Evolutionary conservation across 2,797 vertebrate species (phyloP).

Genomic region (Pachyuromys duprasi): DNA sequence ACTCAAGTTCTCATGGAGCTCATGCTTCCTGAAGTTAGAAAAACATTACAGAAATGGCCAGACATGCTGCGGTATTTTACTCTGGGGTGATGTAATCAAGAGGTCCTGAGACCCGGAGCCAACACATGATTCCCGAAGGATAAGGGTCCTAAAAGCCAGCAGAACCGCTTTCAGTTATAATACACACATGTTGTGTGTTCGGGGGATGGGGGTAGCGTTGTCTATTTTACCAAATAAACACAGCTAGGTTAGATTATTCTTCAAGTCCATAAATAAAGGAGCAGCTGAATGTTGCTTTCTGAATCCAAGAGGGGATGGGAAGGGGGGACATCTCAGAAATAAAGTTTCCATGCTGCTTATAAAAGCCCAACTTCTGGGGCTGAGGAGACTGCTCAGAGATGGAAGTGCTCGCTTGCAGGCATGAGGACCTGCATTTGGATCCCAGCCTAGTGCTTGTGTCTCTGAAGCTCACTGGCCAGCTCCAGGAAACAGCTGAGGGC

Average conservation of each 20-base stretch:
- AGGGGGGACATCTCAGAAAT: background rate
- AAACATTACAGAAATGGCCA: background rate
- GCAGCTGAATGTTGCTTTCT: background rate
- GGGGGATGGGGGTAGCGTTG: background rate
- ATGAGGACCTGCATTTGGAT: background rate
- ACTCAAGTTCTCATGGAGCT: background rate
- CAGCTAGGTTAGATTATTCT: background rate
- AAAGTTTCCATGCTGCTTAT: background rate
- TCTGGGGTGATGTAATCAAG: background rate
- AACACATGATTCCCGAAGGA: background rate
- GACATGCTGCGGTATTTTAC: rapidly evolving
- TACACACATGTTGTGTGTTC: rapidly evolving
- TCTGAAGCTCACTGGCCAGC: background rate
- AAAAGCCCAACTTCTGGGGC: background rate
- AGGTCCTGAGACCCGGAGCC: too few relatives aligned
- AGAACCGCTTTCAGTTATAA: background rate
- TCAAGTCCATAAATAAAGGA: background rate
- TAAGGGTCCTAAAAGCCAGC: rapidly evolving
- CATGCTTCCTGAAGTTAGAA: background rate
- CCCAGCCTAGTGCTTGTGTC: background rate
- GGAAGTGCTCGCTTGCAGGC: background rate
- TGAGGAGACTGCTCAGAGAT: background rate
- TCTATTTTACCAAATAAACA: background rate
- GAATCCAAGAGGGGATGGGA: background rate
- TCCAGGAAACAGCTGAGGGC: background rate